Percentiles rank a stretch among this genome's conserved stretches.
Conservation (phyloP, 2,888 invertebrate species). For the Anticlea derivata region DNA sequence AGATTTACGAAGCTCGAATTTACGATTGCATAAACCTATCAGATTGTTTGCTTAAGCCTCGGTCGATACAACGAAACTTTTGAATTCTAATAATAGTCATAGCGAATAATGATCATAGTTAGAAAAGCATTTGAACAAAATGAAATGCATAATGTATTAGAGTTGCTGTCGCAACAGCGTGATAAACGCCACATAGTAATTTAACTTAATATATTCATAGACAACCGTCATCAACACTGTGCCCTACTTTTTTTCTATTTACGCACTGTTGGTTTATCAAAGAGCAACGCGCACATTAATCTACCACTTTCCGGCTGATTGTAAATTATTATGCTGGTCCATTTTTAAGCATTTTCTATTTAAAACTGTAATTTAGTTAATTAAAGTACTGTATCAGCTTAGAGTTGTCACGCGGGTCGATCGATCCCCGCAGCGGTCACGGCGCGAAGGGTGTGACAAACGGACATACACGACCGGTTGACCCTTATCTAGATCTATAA, state of each 20-base stretch:
- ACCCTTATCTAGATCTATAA: constrained; percentile 56
- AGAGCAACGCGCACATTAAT: constrained; percentile 16
- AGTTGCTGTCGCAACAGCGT: constrained; percentile 18
- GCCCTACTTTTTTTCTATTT: constrained; percentile 28
- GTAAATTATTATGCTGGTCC: constrained; percentile 13
- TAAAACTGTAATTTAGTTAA: constrained; percentile 37
- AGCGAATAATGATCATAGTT: neutral
- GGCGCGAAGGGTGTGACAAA: constrained; percentile 35
- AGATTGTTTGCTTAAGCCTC: too few relatives aligned
- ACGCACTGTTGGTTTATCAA: constrained; percentile 31
- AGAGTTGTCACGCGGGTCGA: constrained; percentile 29
- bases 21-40: neutral
- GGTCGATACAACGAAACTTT: too few relatives aligned
- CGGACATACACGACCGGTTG: constrained; percentile 41
- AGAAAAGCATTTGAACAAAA: constrained; percentile 4
- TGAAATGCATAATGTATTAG: constrained; percentile 12
- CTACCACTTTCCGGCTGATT: constrained; percentile 23
- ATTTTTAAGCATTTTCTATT: constrained; percentile 27
- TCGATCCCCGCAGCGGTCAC: constrained; percentile 25
- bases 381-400: constrained; percentile 36
- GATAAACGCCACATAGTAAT: constrained; percentile 24
- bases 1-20: constrained; percentile 4
- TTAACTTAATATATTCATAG: constrained; percentile 28
- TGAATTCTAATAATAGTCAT: constrained; percentile 1
- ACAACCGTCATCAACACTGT: constrained; percentile 24